These are phyloP conservation scores for Zeuzera pyrina DNA, from an alignment of 2,888 invertebrate genomes.

Conservation along the genomic window DNA sequence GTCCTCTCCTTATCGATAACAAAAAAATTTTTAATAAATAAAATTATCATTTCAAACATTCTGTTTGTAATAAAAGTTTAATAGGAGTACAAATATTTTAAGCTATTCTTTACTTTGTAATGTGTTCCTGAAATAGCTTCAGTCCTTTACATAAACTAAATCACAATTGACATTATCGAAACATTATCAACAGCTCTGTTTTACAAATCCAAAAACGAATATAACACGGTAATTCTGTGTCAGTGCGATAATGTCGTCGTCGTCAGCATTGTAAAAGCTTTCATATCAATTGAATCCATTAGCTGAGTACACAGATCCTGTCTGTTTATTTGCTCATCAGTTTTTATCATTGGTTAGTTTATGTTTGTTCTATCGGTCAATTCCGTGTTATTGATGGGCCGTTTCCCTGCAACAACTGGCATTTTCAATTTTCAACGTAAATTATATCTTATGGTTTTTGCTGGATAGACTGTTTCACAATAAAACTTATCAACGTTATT, in stretches of 20 bases:
- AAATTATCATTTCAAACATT: too few relatives aligned
- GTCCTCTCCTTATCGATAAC: too few relatives aligned
- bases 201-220: constrained; percentile 19
- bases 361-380: constrained; percentile 70
- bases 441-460: not conserved
- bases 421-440: constrained; percentile 21
- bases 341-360: constrained; percentile 68
- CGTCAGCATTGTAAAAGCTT: constrained; percentile 69
- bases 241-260: constrained; percentile 46
- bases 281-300: constrained; percentile 74
- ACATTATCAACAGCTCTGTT: constrained; percentile 6
- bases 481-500: too few relatives aligned
- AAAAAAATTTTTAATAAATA: too few relatives aligned
- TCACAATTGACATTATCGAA: too few relatives aligned
- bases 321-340: constrained; percentile 70
- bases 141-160: too few relatives aligned
- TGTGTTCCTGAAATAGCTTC: too few relatives aligned
- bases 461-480: too few relatives aligned
- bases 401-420: constrained; percentile 42
- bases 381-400: constrained; percentile 64
- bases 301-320: constrained; percentile 68
- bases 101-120: too few relatives aligned
- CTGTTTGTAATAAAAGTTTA: too few relatives aligned
- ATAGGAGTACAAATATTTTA: too few relatives aligned
- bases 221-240: constrained; percentile 40